Conservation (phyloP, 2,113 vertebrate genomes). For the Chrysemys picta region DNA sequence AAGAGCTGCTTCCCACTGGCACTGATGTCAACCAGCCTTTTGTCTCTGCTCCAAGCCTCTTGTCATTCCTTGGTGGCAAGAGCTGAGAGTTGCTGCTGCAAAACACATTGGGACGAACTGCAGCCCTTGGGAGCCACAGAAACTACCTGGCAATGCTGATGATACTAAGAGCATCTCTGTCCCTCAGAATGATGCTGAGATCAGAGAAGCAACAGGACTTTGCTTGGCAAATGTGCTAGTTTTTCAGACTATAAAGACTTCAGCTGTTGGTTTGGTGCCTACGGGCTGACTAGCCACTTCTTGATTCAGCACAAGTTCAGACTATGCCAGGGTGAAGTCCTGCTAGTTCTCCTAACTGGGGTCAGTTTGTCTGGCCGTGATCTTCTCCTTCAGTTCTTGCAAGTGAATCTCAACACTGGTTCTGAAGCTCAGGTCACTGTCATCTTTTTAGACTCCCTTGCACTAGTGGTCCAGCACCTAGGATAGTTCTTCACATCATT, state of each 20-base stretch:
- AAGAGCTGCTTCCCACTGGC: background rate
- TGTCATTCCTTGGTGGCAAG: background rate
- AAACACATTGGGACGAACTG: fast-evolving
- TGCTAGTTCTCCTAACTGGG: background rate
- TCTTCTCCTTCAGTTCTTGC: background rate
- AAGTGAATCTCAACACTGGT: fast-evolving
- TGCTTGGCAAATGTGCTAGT: fast-evolving
- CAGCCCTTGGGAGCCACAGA: background rate
- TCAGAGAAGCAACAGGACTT: background rate
- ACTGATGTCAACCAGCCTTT: background rate
- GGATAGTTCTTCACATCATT: background rate
- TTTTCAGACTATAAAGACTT: background rate
- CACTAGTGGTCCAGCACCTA: background rate
- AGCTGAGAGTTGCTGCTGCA: background rate
- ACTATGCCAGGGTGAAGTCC: background rate
- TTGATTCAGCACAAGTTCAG: background rate
- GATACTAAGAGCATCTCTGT: background rate
- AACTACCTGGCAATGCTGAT: no score
- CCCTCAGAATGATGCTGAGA: background rate
- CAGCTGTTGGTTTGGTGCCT: background rate
- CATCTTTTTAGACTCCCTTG: background rate
- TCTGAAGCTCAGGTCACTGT: background rate
- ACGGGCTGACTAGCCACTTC: background rate
- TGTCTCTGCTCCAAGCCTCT: background rate
- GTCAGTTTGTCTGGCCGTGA: fast-evolving